phyloP scores from a whole-genome alignment of 2,113 vertebrate genomes.

The Hippocampus abdominalis region DNA sequence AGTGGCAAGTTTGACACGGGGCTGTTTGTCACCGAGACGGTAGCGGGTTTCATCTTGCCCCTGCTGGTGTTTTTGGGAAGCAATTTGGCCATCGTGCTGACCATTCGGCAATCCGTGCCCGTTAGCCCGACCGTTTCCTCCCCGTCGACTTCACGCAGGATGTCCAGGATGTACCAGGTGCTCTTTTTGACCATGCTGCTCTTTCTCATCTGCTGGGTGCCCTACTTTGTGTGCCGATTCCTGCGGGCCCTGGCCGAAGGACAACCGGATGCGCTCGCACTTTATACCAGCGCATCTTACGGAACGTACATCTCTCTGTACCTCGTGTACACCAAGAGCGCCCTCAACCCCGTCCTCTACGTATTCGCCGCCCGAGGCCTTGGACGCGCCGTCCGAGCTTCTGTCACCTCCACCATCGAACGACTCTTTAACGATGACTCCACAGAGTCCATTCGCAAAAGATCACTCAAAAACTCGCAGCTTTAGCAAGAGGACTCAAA shows the following conservation, averaged over 20 bases:
- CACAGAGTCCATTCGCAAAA: slow-evolving; percentile 62
- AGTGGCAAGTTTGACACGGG: background rate
- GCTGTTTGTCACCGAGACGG: slow-evolving; percentile 63
- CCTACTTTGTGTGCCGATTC: slow-evolving; percentile 74
- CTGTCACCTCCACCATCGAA: slow-evolving; percentile 68
- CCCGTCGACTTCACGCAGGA: slow-evolving; percentile 37
- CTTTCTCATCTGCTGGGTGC: slow-evolving; percentile 77
- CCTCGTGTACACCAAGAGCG: slow-evolving; percentile 73
- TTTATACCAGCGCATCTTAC: fast-evolving
- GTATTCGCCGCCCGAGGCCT: slow-evolving; percentile 74
- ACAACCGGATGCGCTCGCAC: fast-evolving
- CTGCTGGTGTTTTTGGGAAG: slow-evolving; percentile 71
- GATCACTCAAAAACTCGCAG: slow-evolving; percentile 66
- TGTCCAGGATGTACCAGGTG: slow-evolving; percentile 69
- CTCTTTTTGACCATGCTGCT: slow-evolving; percentile 75
- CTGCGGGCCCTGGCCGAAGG: slow-evolving; percentile 28
- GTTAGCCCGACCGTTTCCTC: slow-evolving; percentile 26
- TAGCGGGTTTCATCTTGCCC: slow-evolving; percentile 69
- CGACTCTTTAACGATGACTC: slow-evolving; percentile 71
- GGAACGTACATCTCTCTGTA: slow-evolving; percentile 62
- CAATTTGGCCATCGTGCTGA: slow-evolving; percentile 66
- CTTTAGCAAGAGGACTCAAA: background rate
- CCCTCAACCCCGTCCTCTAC: slow-evolving; percentile 74
- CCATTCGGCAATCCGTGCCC: slow-evolving; percentile 23
- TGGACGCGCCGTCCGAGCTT: slow-evolving; percentile 59